Evolutionary conservation across 2,797 vertebrate genomes (phyloP).

Genomic region (Phataginus tricuspis): DNA sequence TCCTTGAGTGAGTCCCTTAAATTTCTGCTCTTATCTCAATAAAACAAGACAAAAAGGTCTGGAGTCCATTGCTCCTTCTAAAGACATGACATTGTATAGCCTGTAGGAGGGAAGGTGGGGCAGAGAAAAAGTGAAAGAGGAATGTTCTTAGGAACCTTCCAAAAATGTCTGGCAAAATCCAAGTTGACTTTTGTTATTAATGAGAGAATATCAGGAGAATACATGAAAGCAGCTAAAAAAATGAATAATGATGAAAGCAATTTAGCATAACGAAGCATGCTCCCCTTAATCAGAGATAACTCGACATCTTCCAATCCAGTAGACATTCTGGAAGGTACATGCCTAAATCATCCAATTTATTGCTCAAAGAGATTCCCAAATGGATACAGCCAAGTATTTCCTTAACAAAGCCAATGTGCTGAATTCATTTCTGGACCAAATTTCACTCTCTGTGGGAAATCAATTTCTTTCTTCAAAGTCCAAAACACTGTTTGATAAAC

Average conservation of each 20-base stretch:
- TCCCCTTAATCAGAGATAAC: constrained; percentile 45
- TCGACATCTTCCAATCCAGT: constrained; percentile 58
- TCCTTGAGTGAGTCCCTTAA: background rate
- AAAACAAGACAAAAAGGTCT: background rate
- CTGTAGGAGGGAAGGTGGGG: background rate
- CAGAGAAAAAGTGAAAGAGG: constrained; percentile 25
- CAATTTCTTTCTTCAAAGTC: constrained; percentile 62
- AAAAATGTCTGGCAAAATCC: constrained; percentile 59
- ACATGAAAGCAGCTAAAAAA: constrained; percentile 57
- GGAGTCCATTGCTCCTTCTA: background rate
- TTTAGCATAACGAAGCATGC: constrained; percentile 20
- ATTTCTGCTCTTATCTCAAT: background rate
- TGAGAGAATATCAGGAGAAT: constrained; percentile 47
- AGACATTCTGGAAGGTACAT: constrained; percentile 53
- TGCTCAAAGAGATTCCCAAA: constrained; percentile 52
- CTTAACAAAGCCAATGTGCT: constrained; percentile 52
- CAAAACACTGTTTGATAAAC: constrained; percentile 69
- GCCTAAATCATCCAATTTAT: constrained; percentile 59
- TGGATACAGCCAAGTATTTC: constrained; percentile 51
- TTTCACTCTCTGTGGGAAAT: constrained; percentile 70
- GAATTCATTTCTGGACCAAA: constrained; percentile 70
- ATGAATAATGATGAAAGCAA: constrained; percentile 44
- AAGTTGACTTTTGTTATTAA: constrained; percentile 46
- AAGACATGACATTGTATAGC: background rate
- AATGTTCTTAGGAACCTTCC: constrained; percentile 36